These are phyloP conservation scores for Lepidocolaptes lacrymiger DNA, from an alignment of 2,797 vertebrate genomes.

Conservation along the genomic window DNA sequence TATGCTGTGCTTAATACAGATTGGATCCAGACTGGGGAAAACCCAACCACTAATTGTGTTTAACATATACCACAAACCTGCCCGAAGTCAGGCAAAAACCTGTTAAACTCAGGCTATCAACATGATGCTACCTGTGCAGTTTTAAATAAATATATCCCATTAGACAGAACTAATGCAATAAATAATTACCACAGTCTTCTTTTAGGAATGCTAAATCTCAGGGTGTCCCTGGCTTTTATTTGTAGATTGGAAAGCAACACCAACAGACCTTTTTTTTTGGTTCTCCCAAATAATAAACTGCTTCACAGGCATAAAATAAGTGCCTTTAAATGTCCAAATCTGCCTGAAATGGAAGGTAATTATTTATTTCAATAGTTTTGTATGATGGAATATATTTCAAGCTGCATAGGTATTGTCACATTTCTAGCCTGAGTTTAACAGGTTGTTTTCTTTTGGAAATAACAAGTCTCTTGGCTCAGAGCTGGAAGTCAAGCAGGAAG, in stretches of 20 bases:
- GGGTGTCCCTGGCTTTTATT: background rate
- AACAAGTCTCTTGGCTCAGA: background rate
- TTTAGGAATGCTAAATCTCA: background rate
- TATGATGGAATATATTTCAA: background rate
- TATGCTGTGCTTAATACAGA: background rate
- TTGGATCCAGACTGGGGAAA: background rate
- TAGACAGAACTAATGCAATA: background rate
- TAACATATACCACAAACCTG: background rate
- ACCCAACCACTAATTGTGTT: background rate
- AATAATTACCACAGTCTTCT: background rate
- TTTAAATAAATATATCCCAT: background rate
- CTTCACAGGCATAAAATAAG: background rate
- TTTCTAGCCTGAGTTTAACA: background rate
- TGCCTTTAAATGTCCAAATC: background rate
- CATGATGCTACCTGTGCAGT: background rate
- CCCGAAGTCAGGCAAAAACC: background rate
- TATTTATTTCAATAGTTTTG: background rate
- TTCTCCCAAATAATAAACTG: background rate
- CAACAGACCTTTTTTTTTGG: background rate
- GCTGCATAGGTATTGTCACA: rapidly evolving
- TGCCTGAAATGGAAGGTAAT: background rate
- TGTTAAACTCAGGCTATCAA: background rate
- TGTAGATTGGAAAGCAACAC: background rate
- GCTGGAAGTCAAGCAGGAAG: background rate
- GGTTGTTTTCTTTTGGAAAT: background rate